phyloP scores from a whole-genome alignment of 2,113 vertebrate genomes.

The Dunckerocampus dactyliophorus region DNA sequence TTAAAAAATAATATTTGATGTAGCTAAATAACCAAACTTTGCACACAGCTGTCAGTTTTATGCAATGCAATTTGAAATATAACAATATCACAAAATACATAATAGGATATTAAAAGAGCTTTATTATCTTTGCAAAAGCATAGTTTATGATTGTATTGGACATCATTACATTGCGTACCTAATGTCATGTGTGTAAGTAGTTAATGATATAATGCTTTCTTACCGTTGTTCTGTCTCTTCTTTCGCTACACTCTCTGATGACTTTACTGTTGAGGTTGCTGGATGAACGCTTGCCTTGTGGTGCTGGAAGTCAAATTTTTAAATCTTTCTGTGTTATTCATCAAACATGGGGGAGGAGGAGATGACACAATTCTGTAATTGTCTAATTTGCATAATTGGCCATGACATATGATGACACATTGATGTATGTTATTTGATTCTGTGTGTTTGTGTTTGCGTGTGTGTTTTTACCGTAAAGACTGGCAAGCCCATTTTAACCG shows the following conservation, averaged over 20 bases:
- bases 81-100: too few species aligned
- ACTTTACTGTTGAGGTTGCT: conserved; percentile 34
- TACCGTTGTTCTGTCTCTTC: conserved; percentile 62
- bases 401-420: background rate
- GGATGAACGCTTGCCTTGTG: conserved; percentile 71
- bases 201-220: background rate
- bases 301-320: conserved; percentile 69
- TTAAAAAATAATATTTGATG: too few species aligned
- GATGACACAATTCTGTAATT: background rate
- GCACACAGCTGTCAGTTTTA: too few species aligned
- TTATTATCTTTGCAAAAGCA: too few species aligned
- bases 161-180: too few species aligned
- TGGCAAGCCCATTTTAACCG: conserved; percentile 83
- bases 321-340: background rate
- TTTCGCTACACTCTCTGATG: conserved; percentile 54
- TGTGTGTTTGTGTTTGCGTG: too few species aligned
- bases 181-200: too few species aligned
- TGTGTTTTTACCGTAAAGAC: conserved; percentile 80
- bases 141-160: too few species aligned
- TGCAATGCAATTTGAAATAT: too few species aligned
- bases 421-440: background rate
- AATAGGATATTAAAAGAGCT: too few species aligned
- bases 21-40: too few species aligned
- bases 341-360: background rate
- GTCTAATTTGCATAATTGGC: background rate